Percentiles rank a stretch among this genome's conserved stretches.
phyloP scores from a whole-genome alignment of 2,797 vertebrate genomes.

The Diplodus puntazzo region DNA sequence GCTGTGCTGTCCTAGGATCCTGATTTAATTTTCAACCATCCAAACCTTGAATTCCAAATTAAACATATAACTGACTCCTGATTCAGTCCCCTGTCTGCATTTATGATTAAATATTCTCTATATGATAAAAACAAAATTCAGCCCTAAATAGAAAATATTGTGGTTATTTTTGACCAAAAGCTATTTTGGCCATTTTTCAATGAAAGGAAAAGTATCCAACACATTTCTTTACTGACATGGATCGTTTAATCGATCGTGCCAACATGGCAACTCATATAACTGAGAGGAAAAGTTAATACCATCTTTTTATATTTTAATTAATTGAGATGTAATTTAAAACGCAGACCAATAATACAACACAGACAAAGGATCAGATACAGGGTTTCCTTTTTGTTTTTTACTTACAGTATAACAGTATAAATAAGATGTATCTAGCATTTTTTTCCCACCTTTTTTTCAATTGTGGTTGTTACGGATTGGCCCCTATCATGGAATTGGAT shows the following conservation, averaged over 20 bases:
- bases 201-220: not conserved
- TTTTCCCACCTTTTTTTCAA: not conserved
- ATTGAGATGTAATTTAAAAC: conserved; percentile 5
- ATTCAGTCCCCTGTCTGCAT: not conserved
- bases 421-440: not conserved
- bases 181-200: too few relatives aligned
- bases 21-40: conserved; percentile 21
- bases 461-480: not conserved
- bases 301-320: not conserved
- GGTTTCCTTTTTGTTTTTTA: not conserved
- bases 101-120: not conserved
- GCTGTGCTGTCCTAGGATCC: conserved; percentile 18
- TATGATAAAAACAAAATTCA: not conserved
- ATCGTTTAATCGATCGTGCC: not conserved
- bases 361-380: not conserved
- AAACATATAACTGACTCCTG: not conserved
- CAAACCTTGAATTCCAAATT: conserved; percentile 7
- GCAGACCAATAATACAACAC: not conserved
- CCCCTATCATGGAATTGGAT: conserved; percentile 2
- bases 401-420: not conserved
- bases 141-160: too few relatives aligned
- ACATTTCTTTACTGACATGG: not conserved
- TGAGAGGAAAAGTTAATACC: not conserved
- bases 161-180: too few relatives aligned
- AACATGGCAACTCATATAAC: not conserved